phyloP scores from a whole-genome alignment of 2,113 vertebrate species.

The Actenoides hombroni region DNA sequence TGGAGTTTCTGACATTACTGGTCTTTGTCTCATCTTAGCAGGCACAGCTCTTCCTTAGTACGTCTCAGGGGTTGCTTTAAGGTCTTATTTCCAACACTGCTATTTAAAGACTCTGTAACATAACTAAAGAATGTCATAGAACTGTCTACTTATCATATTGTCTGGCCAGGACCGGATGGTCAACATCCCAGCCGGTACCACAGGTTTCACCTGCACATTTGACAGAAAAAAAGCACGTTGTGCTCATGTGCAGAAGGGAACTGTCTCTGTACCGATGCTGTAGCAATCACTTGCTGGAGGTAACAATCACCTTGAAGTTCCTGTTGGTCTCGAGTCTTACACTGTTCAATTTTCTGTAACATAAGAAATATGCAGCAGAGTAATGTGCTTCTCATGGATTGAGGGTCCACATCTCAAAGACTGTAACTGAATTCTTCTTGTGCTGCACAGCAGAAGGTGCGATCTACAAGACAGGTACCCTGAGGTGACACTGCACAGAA shows the following conservation, averaged over 20 bases:
- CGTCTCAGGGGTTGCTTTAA: background rate
- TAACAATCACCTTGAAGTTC: background rate
- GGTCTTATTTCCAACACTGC: background rate
- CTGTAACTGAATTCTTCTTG: background rate
- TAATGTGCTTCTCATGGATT: background rate
- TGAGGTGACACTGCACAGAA: background rate
- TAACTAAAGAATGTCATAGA: background rate
- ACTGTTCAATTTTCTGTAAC: background rate
- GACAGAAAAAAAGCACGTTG: background rate
- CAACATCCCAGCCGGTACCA: too few relatives aligned
- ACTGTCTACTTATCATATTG: background rate
- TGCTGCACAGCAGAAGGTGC: background rate
- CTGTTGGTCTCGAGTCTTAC: background rate
- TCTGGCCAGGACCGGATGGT: background rate
- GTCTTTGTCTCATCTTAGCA: background rate
- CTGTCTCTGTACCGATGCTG: background rate
- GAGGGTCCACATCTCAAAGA: background rate
- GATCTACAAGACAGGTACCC: background rate
- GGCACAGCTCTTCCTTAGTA: background rate
- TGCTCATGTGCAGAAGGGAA: background rate
- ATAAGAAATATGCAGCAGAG: background rate
- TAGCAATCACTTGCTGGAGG: background rate
- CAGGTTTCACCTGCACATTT: background rate
- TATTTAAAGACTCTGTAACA: background rate
- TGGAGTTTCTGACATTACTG: background rate